Conservation (phyloP, 1,140 invertebrate genomes). For the Aphelinus atriplicis region DNA sequence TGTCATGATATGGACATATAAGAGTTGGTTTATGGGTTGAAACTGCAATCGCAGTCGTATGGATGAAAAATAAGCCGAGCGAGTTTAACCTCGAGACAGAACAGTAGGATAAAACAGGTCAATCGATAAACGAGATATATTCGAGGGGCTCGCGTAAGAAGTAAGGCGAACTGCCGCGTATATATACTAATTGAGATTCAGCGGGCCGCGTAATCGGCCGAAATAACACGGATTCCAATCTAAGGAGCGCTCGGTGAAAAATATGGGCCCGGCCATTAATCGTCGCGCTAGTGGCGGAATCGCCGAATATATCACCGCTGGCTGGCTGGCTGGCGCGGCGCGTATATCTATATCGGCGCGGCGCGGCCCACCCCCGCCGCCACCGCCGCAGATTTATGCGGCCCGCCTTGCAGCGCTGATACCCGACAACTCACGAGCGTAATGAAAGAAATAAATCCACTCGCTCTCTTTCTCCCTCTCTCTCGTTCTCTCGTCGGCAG, state of each 20-base stretch:
- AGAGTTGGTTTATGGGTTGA: no score
- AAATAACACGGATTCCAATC: slow-evolving; percentile 65
- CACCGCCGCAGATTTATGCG: slow-evolving; percentile 63
- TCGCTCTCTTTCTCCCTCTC: slow-evolving; percentile 38
- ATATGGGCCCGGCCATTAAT: slow-evolving; percentile 61
- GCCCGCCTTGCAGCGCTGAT: slow-evolving; percentile 64
- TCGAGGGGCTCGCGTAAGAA: no score
- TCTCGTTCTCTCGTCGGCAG: slow-evolving; percentile 30
- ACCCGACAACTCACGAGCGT: slow-evolving; percentile 66
- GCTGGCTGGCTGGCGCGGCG: slow-evolving; percentile 33
- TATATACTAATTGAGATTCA: slow-evolving; percentile 63
- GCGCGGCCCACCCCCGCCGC: neutral
- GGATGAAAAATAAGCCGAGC: no score
- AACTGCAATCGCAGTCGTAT: no score
- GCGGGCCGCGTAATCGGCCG: slow-evolving; percentile 59
- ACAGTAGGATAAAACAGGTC: no score
- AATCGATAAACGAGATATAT: no score
- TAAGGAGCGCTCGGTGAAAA: slow-evolving; percentile 52
- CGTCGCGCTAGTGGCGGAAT: slow-evolving; percentile 55
- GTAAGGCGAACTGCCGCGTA: no score
- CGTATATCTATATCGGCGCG: neutral
- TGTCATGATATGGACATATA: no score
- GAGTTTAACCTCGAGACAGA: no score
- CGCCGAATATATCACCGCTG: slow-evolving; percentile 60
- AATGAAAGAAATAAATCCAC: slow-evolving; percentile 69